Evolutionary conservation across 2,113 vertebrate genomes (phyloP).

Genomic region (Cryptotis parvus): DNA sequence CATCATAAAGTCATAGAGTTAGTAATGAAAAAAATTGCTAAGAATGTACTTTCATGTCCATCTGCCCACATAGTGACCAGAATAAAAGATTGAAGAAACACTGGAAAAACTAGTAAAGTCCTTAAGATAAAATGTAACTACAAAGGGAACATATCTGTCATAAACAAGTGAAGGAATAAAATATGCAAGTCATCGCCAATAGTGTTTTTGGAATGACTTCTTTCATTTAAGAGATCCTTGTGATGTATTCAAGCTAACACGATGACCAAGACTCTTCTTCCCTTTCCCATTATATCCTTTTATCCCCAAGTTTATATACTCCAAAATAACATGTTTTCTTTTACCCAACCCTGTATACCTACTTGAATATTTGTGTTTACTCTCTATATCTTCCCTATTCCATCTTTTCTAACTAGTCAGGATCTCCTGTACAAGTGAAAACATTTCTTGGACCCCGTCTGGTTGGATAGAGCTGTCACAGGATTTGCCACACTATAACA

Average conservation of each 20-base stretch:
- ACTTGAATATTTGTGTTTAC: neutral
- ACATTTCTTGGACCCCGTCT: neutral
- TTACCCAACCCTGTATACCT: neutral
- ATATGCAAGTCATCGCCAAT: neutral
- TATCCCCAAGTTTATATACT: neutral
- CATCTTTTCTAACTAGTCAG: neutral
- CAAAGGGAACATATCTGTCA: neutral
- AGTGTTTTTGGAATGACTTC: neutral
- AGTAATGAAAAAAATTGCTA: constrained; percentile 47
- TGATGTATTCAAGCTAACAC: neutral
- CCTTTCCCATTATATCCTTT: neutral
- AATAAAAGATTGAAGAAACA: neutral
- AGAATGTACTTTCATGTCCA: neutral
- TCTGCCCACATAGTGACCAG: neutral
- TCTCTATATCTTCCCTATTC: neutral
- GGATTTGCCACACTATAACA: neutral
- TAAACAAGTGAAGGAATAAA: neutral
- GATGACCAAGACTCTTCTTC: neutral
- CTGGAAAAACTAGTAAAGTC: neutral
- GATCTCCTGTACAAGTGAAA: neutral
- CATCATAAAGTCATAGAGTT: constrained; percentile 52
- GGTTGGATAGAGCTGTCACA: neutral
- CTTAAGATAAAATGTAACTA: neutral
- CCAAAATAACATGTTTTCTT: constrained; percentile 12
- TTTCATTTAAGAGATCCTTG: neutral